These are phyloP conservation scores for Scelioninae gen. 1 DNA, from an alignment of 2,888 invertebrate genomes.

Conservation along the genomic window DNA sequence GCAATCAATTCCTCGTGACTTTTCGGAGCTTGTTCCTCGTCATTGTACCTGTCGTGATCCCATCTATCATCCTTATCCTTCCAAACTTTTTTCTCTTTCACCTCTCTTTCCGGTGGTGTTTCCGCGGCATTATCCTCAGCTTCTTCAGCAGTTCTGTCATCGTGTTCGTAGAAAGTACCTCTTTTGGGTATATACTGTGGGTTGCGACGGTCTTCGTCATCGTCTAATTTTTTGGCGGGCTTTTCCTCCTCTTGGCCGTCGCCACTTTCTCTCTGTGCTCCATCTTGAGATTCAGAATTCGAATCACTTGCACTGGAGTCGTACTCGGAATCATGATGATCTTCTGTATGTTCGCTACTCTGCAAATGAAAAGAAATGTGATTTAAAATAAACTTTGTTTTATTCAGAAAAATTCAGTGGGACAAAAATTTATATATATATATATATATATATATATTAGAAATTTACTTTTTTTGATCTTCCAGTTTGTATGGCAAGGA, in stretches of 20 bases:
- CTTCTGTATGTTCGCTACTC: conserved; percentile 81
- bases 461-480: too few species aligned
- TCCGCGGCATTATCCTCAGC: conserved; percentile 76
- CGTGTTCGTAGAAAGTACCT: conserved; percentile 98
- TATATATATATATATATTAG: too few species aligned
- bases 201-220: conserved; percentile 97
- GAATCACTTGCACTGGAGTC: conserved; percentile 81
- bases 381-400: too few species aligned
- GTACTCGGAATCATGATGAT: conserved; percentile 81
- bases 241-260: conserved; percentile 85
- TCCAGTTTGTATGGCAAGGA: too few species aligned
- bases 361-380: too few species aligned
- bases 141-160: conserved; percentile 92
- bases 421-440: too few species aligned
- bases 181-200: conserved; percentile 98
- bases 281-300: conserved; percentile 81
- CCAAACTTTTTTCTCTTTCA: conserved; percentile 85
- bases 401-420: too few species aligned
- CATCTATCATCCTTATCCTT: conserved; percentile 89
- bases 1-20: conserved; percentile 92
- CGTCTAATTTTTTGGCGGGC: conserved; percentile 91
- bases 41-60: conserved; percentile 94
- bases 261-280: conserved; percentile 81
- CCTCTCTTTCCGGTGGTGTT: conserved; percentile 79
- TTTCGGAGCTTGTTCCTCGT: conserved; percentile 93